Percentiles rank a stretch among this genome's conserved stretches.
Evolutionary conservation across 2,888 invertebrate genomes (phyloP).

Genomic region (Heliconius charithonia): DNA sequence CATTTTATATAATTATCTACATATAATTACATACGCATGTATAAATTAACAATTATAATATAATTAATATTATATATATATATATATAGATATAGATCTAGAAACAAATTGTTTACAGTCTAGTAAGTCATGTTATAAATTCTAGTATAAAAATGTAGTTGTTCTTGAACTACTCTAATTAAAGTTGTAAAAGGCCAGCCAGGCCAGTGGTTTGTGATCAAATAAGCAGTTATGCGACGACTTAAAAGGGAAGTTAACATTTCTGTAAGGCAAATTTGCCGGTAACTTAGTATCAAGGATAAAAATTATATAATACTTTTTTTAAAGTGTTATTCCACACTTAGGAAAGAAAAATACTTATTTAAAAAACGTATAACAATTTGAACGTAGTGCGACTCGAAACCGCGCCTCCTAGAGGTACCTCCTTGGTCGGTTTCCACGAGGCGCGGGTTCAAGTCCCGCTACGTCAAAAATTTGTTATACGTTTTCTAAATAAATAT

Average conservation of each 20-base stretch:
- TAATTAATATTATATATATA: no score
- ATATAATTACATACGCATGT: no score
- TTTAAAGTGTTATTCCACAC: no score
- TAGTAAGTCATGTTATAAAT: not conserved
- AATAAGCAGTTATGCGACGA: not conserved
- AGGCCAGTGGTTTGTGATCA: not conserved
- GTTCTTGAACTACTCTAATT: slow-evolving; percentile 19
- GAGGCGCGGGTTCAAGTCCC: no score
- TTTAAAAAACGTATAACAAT: no score
- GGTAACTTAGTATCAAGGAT: not conserved
- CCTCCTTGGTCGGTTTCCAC: no score
- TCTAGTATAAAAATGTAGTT: slow-evolving; percentile 13
- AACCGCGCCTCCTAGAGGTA: no score
- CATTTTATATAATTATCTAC: no score
- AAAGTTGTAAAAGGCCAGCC: slow-evolving; percentile 10
- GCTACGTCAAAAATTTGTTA: no score
- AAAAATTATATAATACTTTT: not conserved
- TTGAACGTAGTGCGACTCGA: no score
- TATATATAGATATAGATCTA: not conserved
- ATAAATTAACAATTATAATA: not conserved
- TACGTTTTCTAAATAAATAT: no score
- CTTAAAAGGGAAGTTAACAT: slow-evolving; percentile 1
- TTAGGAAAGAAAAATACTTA: no score
- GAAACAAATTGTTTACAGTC: slow-evolving; percentile 1
- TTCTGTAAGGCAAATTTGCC: not conserved